Evolutionary conservation across 2,797 vertebrate genomes (phyloP).

Genomic region (Schizopygopsis malacanthus): DNA sequence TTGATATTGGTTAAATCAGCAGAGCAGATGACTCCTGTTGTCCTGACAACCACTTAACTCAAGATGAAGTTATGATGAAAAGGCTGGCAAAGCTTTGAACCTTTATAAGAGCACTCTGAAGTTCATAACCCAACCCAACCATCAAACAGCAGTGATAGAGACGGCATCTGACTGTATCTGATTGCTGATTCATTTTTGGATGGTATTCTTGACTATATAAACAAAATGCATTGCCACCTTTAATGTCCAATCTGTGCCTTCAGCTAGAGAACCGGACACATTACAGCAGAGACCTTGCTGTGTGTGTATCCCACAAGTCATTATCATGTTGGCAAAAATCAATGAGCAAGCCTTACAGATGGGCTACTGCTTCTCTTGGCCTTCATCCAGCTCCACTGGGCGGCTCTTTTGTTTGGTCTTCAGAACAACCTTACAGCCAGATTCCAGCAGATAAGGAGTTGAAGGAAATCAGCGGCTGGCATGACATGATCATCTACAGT

Average conservation of each 20-base stretch:
- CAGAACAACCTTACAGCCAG: conserved; percentile 22
- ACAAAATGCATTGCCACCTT: neutral
- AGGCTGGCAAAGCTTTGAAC: neutral
- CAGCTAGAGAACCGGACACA: conserved; percentile 6
- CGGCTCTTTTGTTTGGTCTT: conserved; percentile 30
- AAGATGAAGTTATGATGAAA: neutral
- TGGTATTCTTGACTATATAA: neutral
- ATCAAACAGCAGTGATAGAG: neutral
- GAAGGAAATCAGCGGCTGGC: conserved; percentile 29
- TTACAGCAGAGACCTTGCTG: conserved; percentile 18
- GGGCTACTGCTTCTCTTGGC: conserved; percentile 51
- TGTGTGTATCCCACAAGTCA: conserved; percentile 43
- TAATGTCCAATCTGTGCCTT: conserved; percentile 8
- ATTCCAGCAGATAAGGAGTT: conserved; percentile 19
- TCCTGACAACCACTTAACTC: conserved; percentile 4
- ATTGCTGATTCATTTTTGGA: neutral
- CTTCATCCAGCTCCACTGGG: conserved; percentile 42
- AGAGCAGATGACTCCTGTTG: neutral
- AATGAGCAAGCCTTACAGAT: conserved; percentile 51
- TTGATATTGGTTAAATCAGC: neutral
- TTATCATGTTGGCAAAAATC: conserved; percentile 64
- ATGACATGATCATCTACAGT: conserved; percentile 18
- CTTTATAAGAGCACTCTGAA: neutral
- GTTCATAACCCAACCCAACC: neutral
- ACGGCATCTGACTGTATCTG: neutral